These are phyloP conservation scores for Gambusia holbrooki DNA, from an alignment of 2,113 vertebrate genomes.

Conservation along the genomic window DNA sequence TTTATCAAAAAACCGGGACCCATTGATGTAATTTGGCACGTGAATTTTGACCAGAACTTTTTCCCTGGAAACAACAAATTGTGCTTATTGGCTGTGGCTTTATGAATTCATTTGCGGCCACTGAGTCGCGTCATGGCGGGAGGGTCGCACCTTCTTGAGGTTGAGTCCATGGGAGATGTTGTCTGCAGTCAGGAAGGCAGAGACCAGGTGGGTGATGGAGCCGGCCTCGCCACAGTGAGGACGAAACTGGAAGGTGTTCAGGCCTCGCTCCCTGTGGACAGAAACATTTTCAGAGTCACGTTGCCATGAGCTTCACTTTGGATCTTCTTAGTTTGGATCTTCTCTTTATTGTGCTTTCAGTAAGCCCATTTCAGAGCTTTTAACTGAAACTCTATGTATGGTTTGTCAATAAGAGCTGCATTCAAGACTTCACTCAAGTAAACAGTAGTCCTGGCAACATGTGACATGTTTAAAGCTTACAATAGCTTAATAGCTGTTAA, in stretches of 20 bases:
- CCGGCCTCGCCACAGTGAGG: slow-evolving; percentile 98
- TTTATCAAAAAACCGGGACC: too few species aligned
- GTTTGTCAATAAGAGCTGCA: background rate
- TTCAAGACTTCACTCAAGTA: background rate
- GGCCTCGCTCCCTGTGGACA: slow-evolving; percentile 85
- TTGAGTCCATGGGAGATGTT: slow-evolving; percentile 98
- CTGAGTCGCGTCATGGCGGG: background rate
- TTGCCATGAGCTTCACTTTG: background rate
- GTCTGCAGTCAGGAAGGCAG: slow-evolving; percentile 94
- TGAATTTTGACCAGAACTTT: too few species aligned
- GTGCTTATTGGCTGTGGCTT: too few species aligned
- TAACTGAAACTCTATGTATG: too few species aligned
- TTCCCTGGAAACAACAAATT: too few species aligned
- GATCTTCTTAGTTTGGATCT: too few species aligned
- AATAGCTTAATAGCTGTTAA: background rate
- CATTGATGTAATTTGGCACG: too few species aligned
- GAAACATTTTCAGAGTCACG: background rate
- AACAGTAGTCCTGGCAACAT: too few species aligned
- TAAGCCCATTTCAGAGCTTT: too few species aligned
- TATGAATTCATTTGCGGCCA: too few species aligned
- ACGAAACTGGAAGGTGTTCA: slow-evolving; percentile 95
- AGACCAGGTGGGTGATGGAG: slow-evolving; percentile 97
- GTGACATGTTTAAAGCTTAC: too few species aligned
- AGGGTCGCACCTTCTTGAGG: slow-evolving; percentile 89
- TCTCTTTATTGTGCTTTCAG: background rate